A percentile compares a stretch with the other conserved stretches of the same genome.
Evolutionary conservation across 2,797 vertebrate genomes (phyloP).

Genomic region (Apogon hyalosoma): DNA sequence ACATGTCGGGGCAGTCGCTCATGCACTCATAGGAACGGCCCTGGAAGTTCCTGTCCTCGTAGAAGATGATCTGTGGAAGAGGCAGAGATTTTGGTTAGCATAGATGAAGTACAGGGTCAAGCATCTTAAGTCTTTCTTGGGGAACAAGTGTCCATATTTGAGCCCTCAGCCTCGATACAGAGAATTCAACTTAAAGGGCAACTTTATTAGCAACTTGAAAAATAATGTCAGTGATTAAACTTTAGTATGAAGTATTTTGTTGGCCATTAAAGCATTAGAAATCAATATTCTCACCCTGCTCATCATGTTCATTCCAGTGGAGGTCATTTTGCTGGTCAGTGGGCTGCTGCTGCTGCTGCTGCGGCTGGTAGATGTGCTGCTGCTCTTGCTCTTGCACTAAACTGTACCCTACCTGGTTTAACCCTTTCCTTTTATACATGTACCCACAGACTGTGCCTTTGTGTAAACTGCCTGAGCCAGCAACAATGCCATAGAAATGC

Average conservation of each 20-base stretch:
- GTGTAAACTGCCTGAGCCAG: slow-evolving; percentile 71
- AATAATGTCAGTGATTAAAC: too few relatives aligned
- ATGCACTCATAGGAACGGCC: slow-evolving; percentile 81
- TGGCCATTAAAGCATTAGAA: too few relatives aligned
- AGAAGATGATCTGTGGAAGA: slow-evolving; percentile 75
- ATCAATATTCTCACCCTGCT: slow-evolving; percentile 65
- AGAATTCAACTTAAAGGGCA: too few relatives aligned
- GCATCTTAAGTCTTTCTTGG: too few relatives aligned
- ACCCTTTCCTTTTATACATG: slow-evolving; percentile 79
- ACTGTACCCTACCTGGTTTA: slow-evolving; percentile 68
- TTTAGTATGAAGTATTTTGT: too few relatives aligned
- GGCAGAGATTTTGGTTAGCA: neutral
- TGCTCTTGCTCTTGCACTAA: slow-evolving; percentile 62
- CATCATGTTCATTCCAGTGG: slow-evolving; percentile 77
- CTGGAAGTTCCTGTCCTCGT: slow-evolving; percentile 84
- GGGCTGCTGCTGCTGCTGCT: slow-evolving; percentile 47
- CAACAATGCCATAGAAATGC: slow-evolving; percentile 66
- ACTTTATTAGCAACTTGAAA: too few relatives aligned
- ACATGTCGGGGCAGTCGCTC: slow-evolving; percentile 81
- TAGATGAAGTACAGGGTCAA: neutral
- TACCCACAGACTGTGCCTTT: slow-evolving; percentile 43
- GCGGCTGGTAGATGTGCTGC: slow-evolving; percentile 43
- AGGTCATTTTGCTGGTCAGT: slow-evolving; percentile 69
- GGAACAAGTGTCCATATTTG: neutral
- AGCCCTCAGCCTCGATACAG: too few relatives aligned